Evolutionary conservation across 1,140 invertebrate species (phyloP).

Genomic region (Nylanderia fulva): DNA sequence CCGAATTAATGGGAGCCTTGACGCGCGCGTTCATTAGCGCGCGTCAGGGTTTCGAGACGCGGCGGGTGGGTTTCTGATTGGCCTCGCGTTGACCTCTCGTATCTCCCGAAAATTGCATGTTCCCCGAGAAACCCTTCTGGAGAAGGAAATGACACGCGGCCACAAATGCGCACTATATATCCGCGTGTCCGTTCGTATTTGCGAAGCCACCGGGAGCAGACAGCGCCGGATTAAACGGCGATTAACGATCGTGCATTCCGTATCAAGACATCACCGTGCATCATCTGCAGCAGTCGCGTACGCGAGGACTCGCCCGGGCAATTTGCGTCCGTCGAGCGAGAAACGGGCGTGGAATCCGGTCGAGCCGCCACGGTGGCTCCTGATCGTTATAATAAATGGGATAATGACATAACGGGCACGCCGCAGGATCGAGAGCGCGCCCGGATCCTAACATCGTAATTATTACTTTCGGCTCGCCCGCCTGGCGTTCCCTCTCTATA

Average conservation of each 20-base stretch:
- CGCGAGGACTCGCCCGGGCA: constrained; percentile 59
- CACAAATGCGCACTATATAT: neutral
- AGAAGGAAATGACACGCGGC: neutral
- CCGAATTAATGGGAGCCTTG: constrained; percentile 34
- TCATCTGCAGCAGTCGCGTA: constrained; percentile 61
- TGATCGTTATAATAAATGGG: constrained; percentile 81
- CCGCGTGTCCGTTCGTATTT: neutral
- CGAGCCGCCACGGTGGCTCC: constrained; percentile 58
- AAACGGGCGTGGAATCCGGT: constrained; percentile 79
- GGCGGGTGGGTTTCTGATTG: constrained; percentile 30
- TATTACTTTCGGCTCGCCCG: constrained; percentile 66
- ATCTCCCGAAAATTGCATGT: constrained; percentile 46
- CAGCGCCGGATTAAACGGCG: constrained; percentile 80
- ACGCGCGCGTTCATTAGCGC: constrained; percentile 45
- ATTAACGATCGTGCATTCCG: constrained; percentile 79
- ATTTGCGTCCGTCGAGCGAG: constrained; percentile 79
- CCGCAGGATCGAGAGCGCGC: constrained; percentile 40
- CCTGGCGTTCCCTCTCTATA: neutral
- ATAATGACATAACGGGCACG: constrained; percentile 79
- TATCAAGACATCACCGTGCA: constrained; percentile 83
- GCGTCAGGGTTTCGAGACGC: constrained; percentile 10
- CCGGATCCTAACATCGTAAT: constrained; percentile 76
- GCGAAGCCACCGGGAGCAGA: too few relatives aligned
- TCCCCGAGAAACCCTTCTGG: constrained; percentile 16
- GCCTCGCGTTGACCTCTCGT: constrained; percentile 26